These are phyloP conservation scores for Apodemia zela DNA, from an alignment of 2,888 invertebrate species.

Conservation along the genomic window DNA sequence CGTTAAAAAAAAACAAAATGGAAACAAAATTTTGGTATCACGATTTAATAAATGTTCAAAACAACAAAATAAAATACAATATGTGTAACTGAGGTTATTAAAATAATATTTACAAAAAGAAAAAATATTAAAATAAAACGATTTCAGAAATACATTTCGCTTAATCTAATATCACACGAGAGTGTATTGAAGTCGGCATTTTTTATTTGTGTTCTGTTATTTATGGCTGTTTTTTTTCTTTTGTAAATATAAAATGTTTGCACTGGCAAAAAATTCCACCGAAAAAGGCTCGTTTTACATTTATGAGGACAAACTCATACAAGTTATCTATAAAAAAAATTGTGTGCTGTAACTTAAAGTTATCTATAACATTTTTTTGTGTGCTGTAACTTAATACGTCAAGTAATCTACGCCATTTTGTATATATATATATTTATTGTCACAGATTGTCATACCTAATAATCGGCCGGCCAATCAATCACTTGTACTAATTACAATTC, in stretches of 20 bases:
- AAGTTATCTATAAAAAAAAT: too few species aligned
- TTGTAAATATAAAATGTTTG: background rate
- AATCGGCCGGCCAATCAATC: too few species aligned
- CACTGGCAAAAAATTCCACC: slow-evolving; percentile 2
- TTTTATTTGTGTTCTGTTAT: slow-evolving; percentile 18
- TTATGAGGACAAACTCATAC: too few species aligned
- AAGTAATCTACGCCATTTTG: too few species aligned
- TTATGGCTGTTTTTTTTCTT: slow-evolving; percentile 7
- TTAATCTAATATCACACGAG: slow-evolving; percentile 29
- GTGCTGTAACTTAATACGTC: too few species aligned
- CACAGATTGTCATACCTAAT: too few species aligned
- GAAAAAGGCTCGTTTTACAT: slow-evolving; percentile 7
- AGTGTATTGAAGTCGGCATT: background rate
- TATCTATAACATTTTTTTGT: too few species aligned
- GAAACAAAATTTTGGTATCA: slow-evolving; percentile 44
- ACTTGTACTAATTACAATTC: too few species aligned
- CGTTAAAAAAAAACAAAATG: slow-evolving; percentile 33
- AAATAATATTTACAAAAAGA: slow-evolving; percentile 52
- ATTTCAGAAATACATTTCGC: slow-evolving; percentile 32
- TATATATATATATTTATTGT: too few species aligned
- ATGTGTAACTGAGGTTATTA: slow-evolving; percentile 36
- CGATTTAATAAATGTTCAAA: slow-evolving; percentile 58
- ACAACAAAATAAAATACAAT: slow-evolving; percentile 51
- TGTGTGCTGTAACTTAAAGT: too few species aligned
- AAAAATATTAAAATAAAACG: slow-evolving; percentile 33